Evolutionary conservation across 1,140 invertebrate species (phyloP).

Genomic region (Glossosoma conforme): DNA sequence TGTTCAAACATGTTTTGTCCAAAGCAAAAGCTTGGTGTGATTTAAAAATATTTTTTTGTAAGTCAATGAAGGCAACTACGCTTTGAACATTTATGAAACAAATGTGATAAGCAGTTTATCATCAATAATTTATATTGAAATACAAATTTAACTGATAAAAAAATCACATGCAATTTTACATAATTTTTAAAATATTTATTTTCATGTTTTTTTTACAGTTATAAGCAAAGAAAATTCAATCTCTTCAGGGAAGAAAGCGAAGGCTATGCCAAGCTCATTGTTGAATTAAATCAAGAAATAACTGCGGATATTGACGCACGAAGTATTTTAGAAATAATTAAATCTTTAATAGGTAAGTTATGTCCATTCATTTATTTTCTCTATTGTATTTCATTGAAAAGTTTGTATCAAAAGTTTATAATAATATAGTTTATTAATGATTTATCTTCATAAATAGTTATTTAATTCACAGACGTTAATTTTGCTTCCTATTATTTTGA

Average conservation of each 20-base stretch:
- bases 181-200: too few species aligned
- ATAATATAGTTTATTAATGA: background rate
- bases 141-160: too few species aligned
- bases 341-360: constrained; percentile 84
- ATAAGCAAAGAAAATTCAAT: constrained; percentile 99
- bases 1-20: too few species aligned
- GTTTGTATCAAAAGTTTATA: background rate
- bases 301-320: constrained; percentile 57
- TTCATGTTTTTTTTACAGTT: constrained; percentile 72
- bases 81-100: too few species aligned
- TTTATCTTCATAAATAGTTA: background rate
- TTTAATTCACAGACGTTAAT: too few species aligned
- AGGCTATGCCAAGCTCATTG: constrained; percentile 96
- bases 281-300: constrained; percentile 90
- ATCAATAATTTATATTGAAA: too few species aligned
- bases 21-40: too few species aligned
- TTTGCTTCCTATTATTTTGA: too few species aligned
- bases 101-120: too few species aligned
- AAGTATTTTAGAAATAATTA: constrained; percentile 76
- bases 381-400: background rate
- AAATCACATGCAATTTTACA: too few species aligned
- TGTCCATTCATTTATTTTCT: constrained; percentile 6
- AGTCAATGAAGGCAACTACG: too few species aligned
- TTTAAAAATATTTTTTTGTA: too few species aligned
- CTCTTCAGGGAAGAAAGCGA: constrained; percentile 97